A percentile compares a stretch with the other conserved stretches of the same genome.
These are phyloP conservation scores for Troides aeacus DNA, from an alignment of 2,888 invertebrate genomes.

Conservation along the genomic window DNA sequence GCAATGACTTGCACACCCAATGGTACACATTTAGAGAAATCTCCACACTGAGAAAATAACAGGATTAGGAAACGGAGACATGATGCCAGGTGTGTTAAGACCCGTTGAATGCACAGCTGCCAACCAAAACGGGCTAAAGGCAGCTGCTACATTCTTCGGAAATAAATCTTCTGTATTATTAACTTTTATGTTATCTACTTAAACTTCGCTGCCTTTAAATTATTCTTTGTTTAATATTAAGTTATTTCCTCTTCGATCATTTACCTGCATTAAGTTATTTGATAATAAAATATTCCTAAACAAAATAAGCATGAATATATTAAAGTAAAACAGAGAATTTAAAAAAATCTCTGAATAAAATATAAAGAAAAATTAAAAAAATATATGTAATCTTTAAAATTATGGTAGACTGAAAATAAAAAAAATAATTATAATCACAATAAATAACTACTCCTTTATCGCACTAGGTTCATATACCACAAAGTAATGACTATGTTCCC, in stretches of 20 bases:
- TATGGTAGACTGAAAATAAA: too few relatives aligned
- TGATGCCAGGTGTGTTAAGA: slow-evolving; percentile 22
- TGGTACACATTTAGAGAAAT: slow-evolving; percentile 15
- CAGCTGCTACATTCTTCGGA: slow-evolving; percentile 25
- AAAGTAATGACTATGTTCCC: too few relatives aligned
- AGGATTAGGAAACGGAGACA: slow-evolving; percentile 13
- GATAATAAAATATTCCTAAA: too few relatives aligned
- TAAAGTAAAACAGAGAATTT: too few relatives aligned
- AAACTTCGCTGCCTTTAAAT: neutral
- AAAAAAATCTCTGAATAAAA: too few relatives aligned
- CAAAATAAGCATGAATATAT: too few relatives aligned
- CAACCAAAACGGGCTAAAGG: slow-evolving; percentile 5
- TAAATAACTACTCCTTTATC: too few relatives aligned
- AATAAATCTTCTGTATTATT: slow-evolving; percentile 4
- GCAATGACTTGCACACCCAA: slow-evolving; percentile 10
- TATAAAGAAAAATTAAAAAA: too few relatives aligned
- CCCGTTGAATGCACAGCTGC: slow-evolving; percentile 27
- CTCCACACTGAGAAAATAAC: slow-evolving; percentile 10
- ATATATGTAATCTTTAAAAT: too few relatives aligned
- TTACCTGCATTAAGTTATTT: neutral
- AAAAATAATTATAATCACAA: too few relatives aligned
- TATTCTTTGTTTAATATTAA: neutral
- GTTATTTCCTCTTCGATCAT: neutral
- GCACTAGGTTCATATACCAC: too few relatives aligned
- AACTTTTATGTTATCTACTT: slow-evolving; percentile 1